These are phyloP conservation scores for Poeciliopsis prolifica DNA, from an alignment of 2,113 vertebrate genomes.

Conservation along the genomic window DNA sequence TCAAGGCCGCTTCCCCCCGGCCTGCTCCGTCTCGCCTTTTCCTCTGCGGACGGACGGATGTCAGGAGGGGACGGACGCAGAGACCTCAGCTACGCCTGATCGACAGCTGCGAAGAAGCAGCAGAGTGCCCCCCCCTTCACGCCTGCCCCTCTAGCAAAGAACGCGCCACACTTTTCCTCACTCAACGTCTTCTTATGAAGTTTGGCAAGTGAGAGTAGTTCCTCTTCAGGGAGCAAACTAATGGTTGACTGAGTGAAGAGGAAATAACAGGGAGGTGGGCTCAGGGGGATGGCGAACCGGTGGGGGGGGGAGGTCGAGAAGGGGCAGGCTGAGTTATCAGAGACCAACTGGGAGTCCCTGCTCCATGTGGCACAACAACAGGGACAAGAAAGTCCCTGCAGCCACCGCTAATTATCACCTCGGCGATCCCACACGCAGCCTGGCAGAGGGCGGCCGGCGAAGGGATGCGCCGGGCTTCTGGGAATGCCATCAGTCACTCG, in stretches of 20 bases:
- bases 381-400: slow-evolving; percentile 58
- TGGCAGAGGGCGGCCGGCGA: slow-evolving; percentile 40
- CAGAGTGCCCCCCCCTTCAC: slow-evolving; percentile 21
- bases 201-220: slow-evolving; percentile 26
- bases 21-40: slow-evolving; percentile 32
- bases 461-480: slow-evolving; percentile 53
- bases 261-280: slow-evolving; percentile 65
- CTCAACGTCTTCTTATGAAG: slow-evolving; percentile 14
- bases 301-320: not conserved
- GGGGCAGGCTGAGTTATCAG: slow-evolving; percentile 58
- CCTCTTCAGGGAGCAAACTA: slow-evolving; percentile 57
- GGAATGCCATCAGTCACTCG: slow-evolving; percentile 79
- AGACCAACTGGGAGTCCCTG: slow-evolving; percentile 74
- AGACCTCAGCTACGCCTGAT: slow-evolving; percentile 50
- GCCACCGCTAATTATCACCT: slow-evolving; percentile 74
- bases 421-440: slow-evolving; percentile 48
- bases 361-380: slow-evolving; percentile 57
- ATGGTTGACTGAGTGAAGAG: slow-evolving; percentile 55
- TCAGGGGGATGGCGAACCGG: slow-evolving; percentile 25
- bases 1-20: slow-evolving; percentile 51
- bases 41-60: slow-evolving; percentile 36
- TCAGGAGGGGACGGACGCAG: slow-evolving; percentile 34
- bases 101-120: slow-evolving; percentile 65
- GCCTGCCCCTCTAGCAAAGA: slow-evolving; percentile 5
- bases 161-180: slow-evolving; percentile 10